Evolutionary conservation across 1,140 invertebrate genomes (phyloP), one percentile per base, ranked within the genome.

Genomic region (Drosophila seguyi): DNA sequence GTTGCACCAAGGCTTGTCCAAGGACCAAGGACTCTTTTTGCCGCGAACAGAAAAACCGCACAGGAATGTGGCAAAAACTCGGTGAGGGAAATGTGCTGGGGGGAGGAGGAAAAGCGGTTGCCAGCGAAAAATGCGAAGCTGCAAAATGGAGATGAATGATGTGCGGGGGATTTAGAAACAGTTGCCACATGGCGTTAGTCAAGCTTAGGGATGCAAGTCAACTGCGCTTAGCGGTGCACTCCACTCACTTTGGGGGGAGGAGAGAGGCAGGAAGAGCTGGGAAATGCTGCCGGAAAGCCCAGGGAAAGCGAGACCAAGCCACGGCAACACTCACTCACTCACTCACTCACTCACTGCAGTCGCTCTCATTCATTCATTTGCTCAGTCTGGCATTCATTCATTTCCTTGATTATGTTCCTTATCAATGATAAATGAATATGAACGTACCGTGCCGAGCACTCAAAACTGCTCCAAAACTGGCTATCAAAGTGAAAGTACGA

Each of bases 331-430:
- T 36, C 11, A 31, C 29, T 5, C 34, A 44, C 13, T 13, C 44
- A 39, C 4, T 6, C 45, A 27, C 88, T 87, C 84, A 80, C 88
- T 87, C 84, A 80, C 45, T 63, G 42, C 57, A 74, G 58, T 77
- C 53, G 65, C 45, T 27, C 61, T 88, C 77, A 90, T 88, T 88
- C 84, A 88, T 88, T 88, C 84, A 90, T 88, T 88, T 88, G 77
- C 86, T 72, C 85, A 85, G 73, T 90, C 81, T 75, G 81, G 66
- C 85, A 88, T 88, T 88, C 81, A 90, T 90, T 88, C 85, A 88
- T 88, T 88, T 90, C 77, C 85, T 85, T 90, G 85, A 88, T 88
- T 88, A 90, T 88, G 85, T 88, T 88, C 75, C 85, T 88, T 88
- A 88, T 88, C 85, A 88, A 88, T 88, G 85, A 88, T 88, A 81